Evolutionary conservation across 1,140 invertebrate genomes (phyloP).

Genomic region (Radopholus similis): DNA sequence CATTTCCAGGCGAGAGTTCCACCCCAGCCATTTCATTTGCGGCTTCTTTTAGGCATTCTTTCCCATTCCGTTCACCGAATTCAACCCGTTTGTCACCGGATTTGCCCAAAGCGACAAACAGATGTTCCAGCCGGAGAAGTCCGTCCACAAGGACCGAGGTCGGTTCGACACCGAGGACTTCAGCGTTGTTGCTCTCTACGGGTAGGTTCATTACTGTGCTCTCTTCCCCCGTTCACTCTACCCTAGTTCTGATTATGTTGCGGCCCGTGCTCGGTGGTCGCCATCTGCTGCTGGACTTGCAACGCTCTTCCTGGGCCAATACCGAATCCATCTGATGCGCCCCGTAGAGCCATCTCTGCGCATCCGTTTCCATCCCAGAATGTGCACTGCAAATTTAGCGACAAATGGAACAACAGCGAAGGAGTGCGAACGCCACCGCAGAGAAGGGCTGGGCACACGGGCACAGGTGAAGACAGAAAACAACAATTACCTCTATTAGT

Average conservation of each 20-base stretch:
- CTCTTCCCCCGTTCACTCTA: not conserved
- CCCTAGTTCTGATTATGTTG: constrained; percentile 7
- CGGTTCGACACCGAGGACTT: constrained; percentile 56
- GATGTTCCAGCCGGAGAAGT: constrained; percentile 14
- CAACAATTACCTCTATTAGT: too few relatives aligned
- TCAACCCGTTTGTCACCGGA: constrained; percentile 45
- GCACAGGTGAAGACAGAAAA: constrained; percentile 1
- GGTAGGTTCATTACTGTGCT: not conserved
- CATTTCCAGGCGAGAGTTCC: constrained; percentile 49
- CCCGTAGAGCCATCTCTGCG: constrained; percentile 55
- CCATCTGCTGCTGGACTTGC: not conserved
- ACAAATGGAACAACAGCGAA: not conserved
- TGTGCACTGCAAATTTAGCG: not conserved
- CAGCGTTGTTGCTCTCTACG: constrained; percentile 12
- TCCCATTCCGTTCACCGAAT: constrained; percentile 57
- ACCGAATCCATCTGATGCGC: constrained; percentile 47
- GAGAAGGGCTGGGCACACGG: not conserved
- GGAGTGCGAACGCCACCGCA: not conserved
- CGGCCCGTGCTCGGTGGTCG: not conserved
- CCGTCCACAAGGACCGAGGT: constrained; percentile 57
- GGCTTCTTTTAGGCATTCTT: constrained; percentile 49
- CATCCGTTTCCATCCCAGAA: constrained; percentile 44
- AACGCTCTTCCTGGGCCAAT: constrained; percentile 38
- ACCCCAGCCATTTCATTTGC: not conserved
- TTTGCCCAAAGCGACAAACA: not conserved